Evolutionary conservation across 2,797 vertebrate species (phyloP).

Genomic region (Typhlichthys subterraneus): DNA sequence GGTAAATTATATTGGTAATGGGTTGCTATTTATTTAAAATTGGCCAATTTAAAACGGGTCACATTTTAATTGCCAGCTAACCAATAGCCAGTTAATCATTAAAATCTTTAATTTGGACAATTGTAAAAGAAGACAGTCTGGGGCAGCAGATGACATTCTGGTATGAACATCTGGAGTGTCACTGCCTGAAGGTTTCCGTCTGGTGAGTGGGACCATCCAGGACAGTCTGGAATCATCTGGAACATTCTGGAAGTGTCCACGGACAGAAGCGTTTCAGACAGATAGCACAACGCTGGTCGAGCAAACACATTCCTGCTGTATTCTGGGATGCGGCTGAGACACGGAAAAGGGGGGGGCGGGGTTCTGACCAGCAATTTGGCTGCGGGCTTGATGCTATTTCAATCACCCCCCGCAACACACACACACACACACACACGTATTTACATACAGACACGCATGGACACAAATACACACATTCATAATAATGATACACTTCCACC

Average conservation of each 20-base stretch:
- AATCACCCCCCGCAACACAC: constrained; percentile 23
- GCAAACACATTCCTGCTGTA: constrained; percentile 69
- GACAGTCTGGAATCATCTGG: background rate
- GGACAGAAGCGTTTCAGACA: constrained; percentile 40
- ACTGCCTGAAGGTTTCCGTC: too few species aligned
- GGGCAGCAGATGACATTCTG: too few species aligned
- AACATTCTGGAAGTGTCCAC: constrained; percentile 31
- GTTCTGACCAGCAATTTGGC: constrained; percentile 60
- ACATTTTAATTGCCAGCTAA: too few species aligned
- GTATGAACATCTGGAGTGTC: too few species aligned
- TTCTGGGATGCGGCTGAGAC: constrained; percentile 68
- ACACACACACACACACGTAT: background rate
- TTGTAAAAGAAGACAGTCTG: too few species aligned
- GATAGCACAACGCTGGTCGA: constrained; percentile 45
- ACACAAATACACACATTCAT: background rate
- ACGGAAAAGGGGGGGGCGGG: constrained; percentile 56
- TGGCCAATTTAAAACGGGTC: too few species aligned
- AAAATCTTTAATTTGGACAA: too few species aligned
- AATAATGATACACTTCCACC: too few species aligned
- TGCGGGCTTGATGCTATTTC: constrained; percentile 67
- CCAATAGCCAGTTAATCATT: too few species aligned
- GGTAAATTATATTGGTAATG: too few species aligned
- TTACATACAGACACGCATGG: background rate
- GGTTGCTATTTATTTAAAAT: too few species aligned
- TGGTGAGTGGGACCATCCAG: too few species aligned